Evolutionary conservation across 1,140 invertebrate species (phyloP), one percentile per base, ranked within the genome.

Genomic region (Akabosia matsudoensis): DNA sequence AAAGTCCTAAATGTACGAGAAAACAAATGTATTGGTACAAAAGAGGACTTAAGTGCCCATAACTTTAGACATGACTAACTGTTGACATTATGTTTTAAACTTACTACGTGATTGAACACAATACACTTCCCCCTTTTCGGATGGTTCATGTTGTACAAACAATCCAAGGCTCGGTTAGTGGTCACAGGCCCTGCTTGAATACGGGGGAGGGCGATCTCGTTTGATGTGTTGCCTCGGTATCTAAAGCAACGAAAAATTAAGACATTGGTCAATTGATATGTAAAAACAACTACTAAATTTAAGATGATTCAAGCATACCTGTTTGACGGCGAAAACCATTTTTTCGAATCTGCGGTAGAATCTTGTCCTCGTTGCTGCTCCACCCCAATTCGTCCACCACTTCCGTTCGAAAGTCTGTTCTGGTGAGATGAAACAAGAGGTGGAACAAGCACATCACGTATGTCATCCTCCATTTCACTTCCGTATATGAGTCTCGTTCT

Each of bases 31-130:
- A n/a, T n/a, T n/a, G n/a, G n/a, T n/a, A n/a, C n/a, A n/a, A n/a
- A n/a, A n/a, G n/a, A n/a, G n/a, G n/a, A n/a, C n/a, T n/a, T n/a
- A n/a, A n/a, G n/a, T n/a, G n/a, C n/a, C n/a, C n/a, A n/a, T n/a
- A n/a, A n/a, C n/a, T n/a, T n/a, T n/a, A n/a, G n/a, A n/a, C n/a
- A n/a, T n/a, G n/a, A n/a, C n/a, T n/a, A n/a, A n/a, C n/a, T n/a
- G n/a, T n/a, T n/a, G n/a, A n/a, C n/a, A n/a, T n/a, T n/a, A n/a
- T n/a, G n/a, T n/a, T n/a, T 18, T 18, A 22, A 56, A 56, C n/a
- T 74, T 74, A 74, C 73, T 14, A 24, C 18, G 26, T 74, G 73
- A 33, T 64, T 31, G 34, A 74, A 74, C 61, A 74, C 67, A 18
- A 74, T 3, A 26, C 34, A 37, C 13, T 10, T 54, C 16, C 73